Base-by-base conservation (phyloP, 2,888 invertebrate species). In the Ectemnius continuus region DNA sequence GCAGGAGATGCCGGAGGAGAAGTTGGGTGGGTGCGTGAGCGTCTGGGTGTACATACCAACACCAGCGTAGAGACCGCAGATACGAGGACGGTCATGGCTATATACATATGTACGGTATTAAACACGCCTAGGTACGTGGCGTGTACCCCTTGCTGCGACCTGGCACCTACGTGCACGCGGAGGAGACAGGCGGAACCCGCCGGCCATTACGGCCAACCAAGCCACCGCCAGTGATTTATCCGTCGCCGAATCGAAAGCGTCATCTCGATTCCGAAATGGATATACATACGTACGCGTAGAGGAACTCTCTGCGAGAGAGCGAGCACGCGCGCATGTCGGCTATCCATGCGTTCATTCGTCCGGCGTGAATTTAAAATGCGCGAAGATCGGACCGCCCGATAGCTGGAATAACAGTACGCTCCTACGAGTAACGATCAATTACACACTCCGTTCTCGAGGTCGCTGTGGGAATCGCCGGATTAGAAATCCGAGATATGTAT, bases 221-320 rank as follows among this genome's bases (percentile, higher is more conserved):
- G 71, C 77, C 81, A 81, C 77, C 65, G 72, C 60, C 61, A 70
- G 76, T 84, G 84, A 85, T 85, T 85, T 85, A 85, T 85, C 83
- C 81, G 65, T 62, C 69, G 62, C 67, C 76, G 73, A 64, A 82
- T 79, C 81, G 76, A 76, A 73, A 76, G 70, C 78, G 71, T 76
- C 82, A 64, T 70, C 70, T 59, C 74, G 69, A 73, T 74, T 14
- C 73, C 81, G 72, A 78, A 79, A 83, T 78, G 82, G 64, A 79
- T 65, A 71, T 64, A 67, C 48, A 2, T 48, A 52, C 16, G 52
- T 52, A 52, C n/a, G 13, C 13, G 11, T 36, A 11, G 36, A 36
- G 36, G 36, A 36, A 36, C 11, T 8, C 36, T 45, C 6, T 13
- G 65, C 57, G 58, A 20, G 45, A 52, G 16, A 52, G 52, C 13